Percentiles rank a stretch among this genome's conserved stretches.
Evolutionary conservation across 2,888 invertebrate genomes (phyloP).

Genomic region (Drosophila emarginata): DNA sequence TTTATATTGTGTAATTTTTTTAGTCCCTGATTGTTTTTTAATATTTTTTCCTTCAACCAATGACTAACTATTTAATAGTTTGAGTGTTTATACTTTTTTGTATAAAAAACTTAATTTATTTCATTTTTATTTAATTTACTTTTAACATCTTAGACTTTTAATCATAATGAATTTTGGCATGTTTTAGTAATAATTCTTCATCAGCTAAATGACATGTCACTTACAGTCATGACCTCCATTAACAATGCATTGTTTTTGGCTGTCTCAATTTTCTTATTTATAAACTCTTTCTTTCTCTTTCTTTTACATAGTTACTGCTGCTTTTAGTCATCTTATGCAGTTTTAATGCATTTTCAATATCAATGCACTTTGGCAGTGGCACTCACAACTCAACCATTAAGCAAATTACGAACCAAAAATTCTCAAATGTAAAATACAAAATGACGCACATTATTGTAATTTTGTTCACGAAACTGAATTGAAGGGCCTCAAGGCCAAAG

Average conservation of each 20-base stretch:
- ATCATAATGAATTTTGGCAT: not conserved
- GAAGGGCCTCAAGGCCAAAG: conserved; percentile 57
- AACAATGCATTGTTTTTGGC: conserved; percentile 42
- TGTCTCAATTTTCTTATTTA: conserved; percentile 22
- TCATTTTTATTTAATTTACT: not conserved
- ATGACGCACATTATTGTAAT: conserved; percentile 58
- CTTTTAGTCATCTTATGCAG: conserved; percentile 12
- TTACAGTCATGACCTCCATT: conserved; percentile 51
- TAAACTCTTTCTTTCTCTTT: not conserved
- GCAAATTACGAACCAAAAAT: conserved; percentile 63
- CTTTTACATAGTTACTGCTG: too few relatives aligned
- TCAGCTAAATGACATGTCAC: not conserved
- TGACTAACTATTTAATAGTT: too few relatives aligned
- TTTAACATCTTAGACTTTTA: not conserved
- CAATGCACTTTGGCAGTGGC: conserved; percentile 49
- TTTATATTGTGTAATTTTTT: too few relatives aligned
- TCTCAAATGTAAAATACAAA: conserved; percentile 39
- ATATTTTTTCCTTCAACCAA: too few relatives aligned
- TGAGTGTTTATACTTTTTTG: too few relatives aligned
- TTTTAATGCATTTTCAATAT: conserved; percentile 54
- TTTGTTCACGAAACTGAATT: conserved; percentile 25
- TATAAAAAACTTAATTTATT: not conserved
- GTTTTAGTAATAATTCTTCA: conserved; percentile 3
- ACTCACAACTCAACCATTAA: conserved; percentile 64
- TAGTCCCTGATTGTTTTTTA: too few relatives aligned